Percentiles rank a stretch among this genome's conserved stretches.
Evolutionary conservation across 2,888 invertebrate genomes (phyloP).

Genomic region (Dicyrtoma fusca): DNA sequence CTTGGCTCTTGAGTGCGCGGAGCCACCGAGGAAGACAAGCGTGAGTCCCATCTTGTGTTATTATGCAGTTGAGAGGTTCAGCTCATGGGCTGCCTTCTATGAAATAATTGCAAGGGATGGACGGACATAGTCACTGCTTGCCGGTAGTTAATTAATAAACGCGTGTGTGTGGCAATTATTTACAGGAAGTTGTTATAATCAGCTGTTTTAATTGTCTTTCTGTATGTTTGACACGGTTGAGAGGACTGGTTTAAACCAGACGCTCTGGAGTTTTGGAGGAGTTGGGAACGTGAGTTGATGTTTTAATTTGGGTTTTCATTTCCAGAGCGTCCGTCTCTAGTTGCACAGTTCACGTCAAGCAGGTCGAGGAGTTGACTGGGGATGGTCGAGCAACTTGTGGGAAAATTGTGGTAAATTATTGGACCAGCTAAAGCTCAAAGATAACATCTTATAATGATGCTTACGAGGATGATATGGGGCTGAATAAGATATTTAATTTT

Average conservation of each 20-base stretch:
- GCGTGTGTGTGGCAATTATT: slow-evolving; percentile 40
- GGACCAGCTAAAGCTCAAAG: slow-evolving; percentile 14
- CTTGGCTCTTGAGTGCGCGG: too few species aligned
- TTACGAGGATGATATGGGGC: slow-evolving; percentile 14
- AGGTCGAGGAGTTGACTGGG: neutral
- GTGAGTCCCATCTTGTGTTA: too few species aligned
- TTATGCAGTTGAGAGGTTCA: too few species aligned
- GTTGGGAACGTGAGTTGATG: slow-evolving; percentile 28
- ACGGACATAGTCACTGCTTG: slow-evolving; percentile 10
- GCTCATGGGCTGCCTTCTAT: neutral
- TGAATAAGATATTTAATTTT: neutral
- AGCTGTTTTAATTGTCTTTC: slow-evolving; percentile 38
- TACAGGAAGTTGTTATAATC: slow-evolving; percentile 40
- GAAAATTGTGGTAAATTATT: slow-evolving; percentile 32
- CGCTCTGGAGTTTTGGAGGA: neutral
- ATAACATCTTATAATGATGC: slow-evolving; percentile 17
- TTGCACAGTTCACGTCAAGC: neutral
- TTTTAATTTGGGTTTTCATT: slow-evolving; percentile 31
- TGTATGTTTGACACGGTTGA: slow-evolving; percentile 30
- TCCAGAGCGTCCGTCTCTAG: slow-evolving; percentile 2
- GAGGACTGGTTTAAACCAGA: slow-evolving; percentile 1
- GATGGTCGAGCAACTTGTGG: slow-evolving; percentile 10
- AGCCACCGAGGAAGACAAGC: too few species aligned
- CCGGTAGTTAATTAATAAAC: slow-evolving; percentile 41
- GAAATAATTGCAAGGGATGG: slow-evolving; percentile 32